Evolutionary conservation across 37 sponge, comb jelly and placozoan species (phyloP).

Genomic region (Tethya wilhelma): DNA sequence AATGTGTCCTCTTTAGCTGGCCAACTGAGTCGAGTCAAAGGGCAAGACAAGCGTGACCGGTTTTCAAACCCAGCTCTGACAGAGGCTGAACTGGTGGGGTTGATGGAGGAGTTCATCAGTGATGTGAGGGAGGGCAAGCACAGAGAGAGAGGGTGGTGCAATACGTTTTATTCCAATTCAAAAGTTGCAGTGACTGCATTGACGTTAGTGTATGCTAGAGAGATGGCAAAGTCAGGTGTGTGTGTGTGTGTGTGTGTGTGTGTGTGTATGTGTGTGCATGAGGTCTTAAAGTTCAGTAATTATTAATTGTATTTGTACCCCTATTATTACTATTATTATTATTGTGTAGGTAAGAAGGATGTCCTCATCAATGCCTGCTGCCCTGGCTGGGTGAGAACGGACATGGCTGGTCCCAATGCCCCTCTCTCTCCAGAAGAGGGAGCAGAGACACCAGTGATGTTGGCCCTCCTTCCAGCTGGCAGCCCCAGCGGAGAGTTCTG

Average conservation of each 20-base stretch:
- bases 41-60: constrained; percentile 3
- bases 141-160: constrained; percentile 62
- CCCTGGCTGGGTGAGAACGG: constrained; percentile 80
- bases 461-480: constrained; percentile 66
- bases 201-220: constrained; percentile 23
- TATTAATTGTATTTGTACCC: too few species aligned
- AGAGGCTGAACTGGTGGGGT: constrained; percentile 58
- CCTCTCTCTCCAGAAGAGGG: constrained; percentile 80
- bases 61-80: constrained; percentile 54
- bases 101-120: constrained; percentile 70
- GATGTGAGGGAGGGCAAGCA: constrained; percentile 59
- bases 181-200: constrained; percentile 68
- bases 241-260: not conserved
- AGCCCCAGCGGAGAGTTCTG: constrained; percentile 82
- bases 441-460: constrained; percentile 76
- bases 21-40: constrained; percentile 18
- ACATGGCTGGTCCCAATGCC: constrained; percentile 74
- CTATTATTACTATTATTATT: too few species aligned
- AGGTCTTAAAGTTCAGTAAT: not conserved
- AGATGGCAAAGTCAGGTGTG: constrained; percentile 2
- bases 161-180: constrained; percentile 52
- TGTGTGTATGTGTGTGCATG: not conserved
- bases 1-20: constrained; percentile 65
- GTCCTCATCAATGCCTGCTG: constrained; percentile 78
- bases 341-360: constrained; percentile 29